Evolutionary conservation across 2,113 vertebrate genomes (phyloP).

Genomic region (Podarcis raffonei): DNA sequence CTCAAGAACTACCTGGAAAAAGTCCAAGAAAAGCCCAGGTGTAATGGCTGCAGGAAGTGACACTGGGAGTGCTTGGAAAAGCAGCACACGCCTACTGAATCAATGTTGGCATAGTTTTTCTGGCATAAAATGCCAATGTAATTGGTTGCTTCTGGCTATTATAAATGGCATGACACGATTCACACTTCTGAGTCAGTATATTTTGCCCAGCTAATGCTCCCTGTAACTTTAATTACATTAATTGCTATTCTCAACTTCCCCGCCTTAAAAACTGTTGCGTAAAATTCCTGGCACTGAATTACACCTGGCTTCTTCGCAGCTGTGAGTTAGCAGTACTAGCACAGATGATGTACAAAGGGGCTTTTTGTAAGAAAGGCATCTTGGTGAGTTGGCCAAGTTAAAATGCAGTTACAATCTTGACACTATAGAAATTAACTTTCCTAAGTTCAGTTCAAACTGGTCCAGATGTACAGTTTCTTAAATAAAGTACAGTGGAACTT

Average conservation of each 20-base stretch:
- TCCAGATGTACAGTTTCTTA: neutral
- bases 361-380: neutral
- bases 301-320: neutral
- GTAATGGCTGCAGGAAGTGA: neutral
- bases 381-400: neutral
- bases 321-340: neutral
- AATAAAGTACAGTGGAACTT: neutral
- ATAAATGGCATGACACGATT: neutral
- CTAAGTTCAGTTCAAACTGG: neutral
- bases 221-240: neutral
- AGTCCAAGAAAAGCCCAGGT: neutral
- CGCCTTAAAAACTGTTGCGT: neutral
- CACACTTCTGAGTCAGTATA: neutral
- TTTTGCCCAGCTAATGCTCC: constrained; percentile 8
- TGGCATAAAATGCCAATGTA: neutral
- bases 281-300: neutral
- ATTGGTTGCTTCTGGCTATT: neutral
- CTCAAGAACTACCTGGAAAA: neutral
- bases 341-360: neutral
- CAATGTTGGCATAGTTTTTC: neutral
- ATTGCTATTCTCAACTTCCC: constrained; percentile 15
- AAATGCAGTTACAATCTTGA: neutral
- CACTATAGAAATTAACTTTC: neutral
- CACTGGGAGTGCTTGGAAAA: rapidly evolving
- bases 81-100: neutral